These are phyloP conservation scores for Philaenus spumarius DNA, from an alignment of 1,140 invertebrate genomes.

Conservation along the genomic window DNA sequence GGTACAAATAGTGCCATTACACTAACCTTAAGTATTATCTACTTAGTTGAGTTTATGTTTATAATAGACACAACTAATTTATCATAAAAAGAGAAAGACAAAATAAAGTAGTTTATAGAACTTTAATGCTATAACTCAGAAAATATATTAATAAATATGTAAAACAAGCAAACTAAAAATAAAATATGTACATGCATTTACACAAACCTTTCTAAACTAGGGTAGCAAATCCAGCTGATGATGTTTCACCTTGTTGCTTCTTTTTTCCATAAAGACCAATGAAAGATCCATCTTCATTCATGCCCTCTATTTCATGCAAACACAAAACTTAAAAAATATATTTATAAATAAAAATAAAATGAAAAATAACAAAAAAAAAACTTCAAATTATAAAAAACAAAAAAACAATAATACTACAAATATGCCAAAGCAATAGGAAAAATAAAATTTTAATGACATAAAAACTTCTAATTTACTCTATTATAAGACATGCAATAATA, in stretches of 20 bases:
- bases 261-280: conserved; percentile 91
- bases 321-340: conserved; percentile 21
- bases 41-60: too few relatives aligned
- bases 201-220: conserved; percentile 50
- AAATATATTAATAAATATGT: too few relatives aligned
- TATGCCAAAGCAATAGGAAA: too few relatives aligned
- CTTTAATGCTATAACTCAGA: too few relatives aligned
- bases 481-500: too few relatives aligned
- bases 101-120: too few relatives aligned
- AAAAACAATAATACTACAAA: conserved; percentile 32
- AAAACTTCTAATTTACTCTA: too few relatives aligned
- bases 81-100: too few relatives aligned
- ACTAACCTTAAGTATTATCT: too few relatives aligned
- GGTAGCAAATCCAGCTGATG: conserved; percentile 70
- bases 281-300: conserved; percentile 98
- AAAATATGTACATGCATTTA: background rate
- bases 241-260: conserved; percentile 57
- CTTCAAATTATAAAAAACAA: conserved; percentile 33
- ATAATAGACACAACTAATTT: too few relatives aligned
- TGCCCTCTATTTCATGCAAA: conserved; percentile 53
- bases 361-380: conserved; percentile 29
- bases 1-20: too few relatives aligned
- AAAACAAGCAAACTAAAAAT: conserved; percentile 1
- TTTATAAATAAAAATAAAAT: conserved; percentile 27
- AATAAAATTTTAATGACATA: too few relatives aligned